Conservation (phyloP, 2,888 invertebrate species). For the Andrena trimmerana region DNA sequence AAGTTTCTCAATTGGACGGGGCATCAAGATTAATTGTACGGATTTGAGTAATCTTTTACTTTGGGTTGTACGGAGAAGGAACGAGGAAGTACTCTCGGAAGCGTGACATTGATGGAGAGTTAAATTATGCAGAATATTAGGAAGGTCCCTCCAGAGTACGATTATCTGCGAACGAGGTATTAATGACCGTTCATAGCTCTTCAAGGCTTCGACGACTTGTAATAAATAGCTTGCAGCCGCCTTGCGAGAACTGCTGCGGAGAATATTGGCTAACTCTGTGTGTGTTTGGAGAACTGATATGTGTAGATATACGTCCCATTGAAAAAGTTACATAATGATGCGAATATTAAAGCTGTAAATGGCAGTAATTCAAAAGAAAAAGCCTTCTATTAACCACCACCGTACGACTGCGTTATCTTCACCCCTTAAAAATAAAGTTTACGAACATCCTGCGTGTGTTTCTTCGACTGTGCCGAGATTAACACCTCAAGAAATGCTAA, state of each 20-base stretch:
- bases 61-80: neutral
- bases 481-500: neutral
- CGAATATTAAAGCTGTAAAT: too few relatives aligned
- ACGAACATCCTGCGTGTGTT: neutral
- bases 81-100: constrained; percentile 6
- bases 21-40: neutral
- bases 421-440: neutral
- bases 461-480: neutral
- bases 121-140: constrained; percentile 4
- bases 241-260: neutral
- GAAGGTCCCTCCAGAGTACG: neutral
- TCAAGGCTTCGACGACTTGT: neutral
- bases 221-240: neutral
- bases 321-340: neutral
- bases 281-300: too few relatives aligned
- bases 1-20: neutral
- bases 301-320: neutral
- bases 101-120: constrained; percentile 1
- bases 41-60: neutral
- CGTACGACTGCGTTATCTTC: neutral
- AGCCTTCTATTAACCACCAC: too few relatives aligned
- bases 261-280: too few relatives aligned
- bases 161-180: neutral
- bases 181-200: neutral
- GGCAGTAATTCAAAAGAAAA: too few relatives aligned